Evolutionary conservation across 1,140 invertebrate genomes (phyloP), one percentile per base, ranked within the genome.

Genomic region (Cotesia typhae): DNA sequence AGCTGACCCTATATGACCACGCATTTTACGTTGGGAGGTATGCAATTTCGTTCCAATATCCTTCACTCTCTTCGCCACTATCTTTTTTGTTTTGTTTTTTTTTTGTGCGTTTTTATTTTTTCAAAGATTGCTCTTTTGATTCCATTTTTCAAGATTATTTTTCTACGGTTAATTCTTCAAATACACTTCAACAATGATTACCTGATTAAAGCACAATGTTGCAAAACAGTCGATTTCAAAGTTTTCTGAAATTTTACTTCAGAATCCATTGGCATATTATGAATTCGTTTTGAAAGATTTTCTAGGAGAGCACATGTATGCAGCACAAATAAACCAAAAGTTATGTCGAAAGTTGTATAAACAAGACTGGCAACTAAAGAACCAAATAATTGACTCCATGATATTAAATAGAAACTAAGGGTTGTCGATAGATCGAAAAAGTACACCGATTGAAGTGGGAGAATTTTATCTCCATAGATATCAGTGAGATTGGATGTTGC

Each of bases 281-380:
- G n/a, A 9, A 72, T 53, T 35, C 37, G 28, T 5, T 20, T 6
- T 14, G 41, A 36, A 9, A 72, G 71, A 66, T 66, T 72, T 67
- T 72, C 64, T 7, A 72, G 35, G 36, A 67, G 71, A 28, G 41
- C 61, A 38, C 71, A 72, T 12, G 17, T n/a, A 14, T 72, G 71
- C 35, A 72, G 37, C 35, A 67, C 64, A 12, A 72, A 12, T 41
- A 59, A 20, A 1, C 63, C 65, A 55, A 72, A 72, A 12, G 67
- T 17, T 2, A 52, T 28, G 14, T 67, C 71, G 14, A 67, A 12
- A 36, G 51, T 57, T 10, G 64, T 67, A 37, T 72, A 67, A 59
- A 17, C 36, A 12, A 59, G n/a, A 5, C 51, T 14, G 10, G 71
- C 36, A 10, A 59, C 10, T 3, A 51, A 47, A 28, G 52, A 59